These are phyloP conservation scores for Melanotaenia duboulayi DNA, from an alignment of 2,113 vertebrate species.

Conservation along the genomic window DNA sequence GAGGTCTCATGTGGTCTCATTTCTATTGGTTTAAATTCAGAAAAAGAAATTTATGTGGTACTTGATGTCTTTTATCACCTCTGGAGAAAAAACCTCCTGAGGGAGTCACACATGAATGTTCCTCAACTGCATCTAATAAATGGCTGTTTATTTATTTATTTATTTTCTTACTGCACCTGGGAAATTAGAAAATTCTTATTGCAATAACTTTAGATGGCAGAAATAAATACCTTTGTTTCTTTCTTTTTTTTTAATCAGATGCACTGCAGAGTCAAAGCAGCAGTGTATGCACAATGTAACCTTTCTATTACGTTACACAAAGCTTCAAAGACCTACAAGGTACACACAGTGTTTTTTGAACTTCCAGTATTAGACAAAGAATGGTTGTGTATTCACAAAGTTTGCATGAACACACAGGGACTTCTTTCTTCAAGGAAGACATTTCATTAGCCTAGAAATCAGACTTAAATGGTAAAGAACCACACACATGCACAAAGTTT, in stretches of 20 bases:
- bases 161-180: constrained; percentile 38
- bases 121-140: constrained; percentile 43
- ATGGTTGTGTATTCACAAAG: not conserved
- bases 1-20: constrained; percentile 32
- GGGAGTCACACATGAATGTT: constrained; percentile 7
- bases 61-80: no score
- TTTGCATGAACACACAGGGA: not conserved
- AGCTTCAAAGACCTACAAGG: constrained; percentile 45
- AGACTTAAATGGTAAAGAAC: constrained; percentile 7
- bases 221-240: constrained; percentile 17
- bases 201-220: constrained; percentile 9
- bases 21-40: constrained; percentile 29
- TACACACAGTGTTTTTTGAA: constrained; percentile 34
- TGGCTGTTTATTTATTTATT: no score
- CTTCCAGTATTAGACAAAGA: constrained; percentile 24
- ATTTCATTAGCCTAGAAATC: not conserved
- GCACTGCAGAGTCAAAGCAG: constrained; percentile 20
- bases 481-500: constrained; percentile 4
- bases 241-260: constrained; percentile 26
- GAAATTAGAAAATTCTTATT: constrained; percentile 38
- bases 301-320: constrained; percentile 41
- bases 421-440: not conserved
- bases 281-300: constrained; percentile 50
- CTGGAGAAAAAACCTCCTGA: constrained; percentile 2
- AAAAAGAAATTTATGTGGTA: not conserved